Evolutionary conservation across 64 coral and sea anemone genomes (phyloP).

Genomic region (Pocillopora damicornis): DNA sequence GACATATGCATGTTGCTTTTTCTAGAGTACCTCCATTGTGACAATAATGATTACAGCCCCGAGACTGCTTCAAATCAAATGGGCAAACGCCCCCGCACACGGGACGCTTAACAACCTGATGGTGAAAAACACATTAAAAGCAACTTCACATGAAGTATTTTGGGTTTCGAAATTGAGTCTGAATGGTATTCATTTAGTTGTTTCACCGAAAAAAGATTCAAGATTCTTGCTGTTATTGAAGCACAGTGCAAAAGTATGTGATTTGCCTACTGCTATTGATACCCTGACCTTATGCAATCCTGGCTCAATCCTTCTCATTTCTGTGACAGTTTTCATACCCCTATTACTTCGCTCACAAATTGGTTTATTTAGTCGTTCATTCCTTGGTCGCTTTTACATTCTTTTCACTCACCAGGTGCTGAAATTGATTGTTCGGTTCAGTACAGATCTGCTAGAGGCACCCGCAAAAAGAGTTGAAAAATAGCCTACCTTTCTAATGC

Average conservation of each 20-base stretch:
- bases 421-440: background rate
- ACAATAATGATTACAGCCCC: background rate
- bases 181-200: too few species aligned
- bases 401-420: background rate
- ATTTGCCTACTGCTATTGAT: too few species aligned
- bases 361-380: background rate
- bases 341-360: background rate
- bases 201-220: too few species aligned
- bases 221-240: too few species aligned
- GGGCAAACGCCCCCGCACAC: constrained; percentile 5
- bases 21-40: background rate
- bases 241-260: too few species aligned
- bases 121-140: background rate
- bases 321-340: background rate
- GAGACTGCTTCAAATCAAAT: background rate
- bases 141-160: too few species aligned
- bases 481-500: background rate
- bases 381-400: background rate
- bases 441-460: background rate
- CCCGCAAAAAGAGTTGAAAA: background rate
- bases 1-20: background rate
- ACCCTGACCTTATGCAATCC: too few species aligned
- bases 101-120: background rate
- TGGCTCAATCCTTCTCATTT: too few species aligned
- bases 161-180: too few species aligned